Evolutionary conservation across 2,113 vertebrate species (phyloP).

Genomic region (Apteryx owenii): DNA sequence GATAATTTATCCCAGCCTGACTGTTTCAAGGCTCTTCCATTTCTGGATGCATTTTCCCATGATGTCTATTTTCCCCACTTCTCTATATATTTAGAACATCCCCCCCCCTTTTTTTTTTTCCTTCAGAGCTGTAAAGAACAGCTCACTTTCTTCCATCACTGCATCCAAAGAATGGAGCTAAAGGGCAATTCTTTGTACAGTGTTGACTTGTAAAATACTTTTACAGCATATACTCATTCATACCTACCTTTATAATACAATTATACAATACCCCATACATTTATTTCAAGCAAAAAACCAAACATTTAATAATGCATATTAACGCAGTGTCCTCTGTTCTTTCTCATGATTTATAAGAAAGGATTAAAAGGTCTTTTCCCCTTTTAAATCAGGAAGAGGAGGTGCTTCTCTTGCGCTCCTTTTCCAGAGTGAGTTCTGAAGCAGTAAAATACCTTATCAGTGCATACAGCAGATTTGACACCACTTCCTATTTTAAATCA

Average conservation of each 20-base stretch:
- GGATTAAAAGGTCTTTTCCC: background rate
- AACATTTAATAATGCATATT: background rate
- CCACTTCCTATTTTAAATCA: background rate
- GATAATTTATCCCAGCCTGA: constrained; percentile 26
- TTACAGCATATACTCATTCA: background rate
- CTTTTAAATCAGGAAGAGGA: background rate
- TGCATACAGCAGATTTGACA: background rate
- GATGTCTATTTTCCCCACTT: background rate
- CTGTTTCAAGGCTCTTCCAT: constrained; percentile 24
- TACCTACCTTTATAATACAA: background rate
- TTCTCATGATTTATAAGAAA: background rate
- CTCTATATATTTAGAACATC: background rate
- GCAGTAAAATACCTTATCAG: background rate
- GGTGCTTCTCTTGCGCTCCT: background rate
- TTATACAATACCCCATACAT: background rate
- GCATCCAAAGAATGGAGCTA: background rate
- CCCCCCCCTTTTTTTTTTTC: background rate
- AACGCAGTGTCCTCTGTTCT: background rate
- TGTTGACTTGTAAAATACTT: background rate
- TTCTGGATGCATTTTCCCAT: background rate
- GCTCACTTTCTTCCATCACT: background rate
- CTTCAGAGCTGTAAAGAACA: background rate
- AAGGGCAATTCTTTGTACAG: background rate
- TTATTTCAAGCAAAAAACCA: background rate
- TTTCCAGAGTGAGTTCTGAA: background rate